Percentiles rank a stretch among this genome's conserved stretches.
phyloP scores from a whole-genome alignment of 2,113 vertebrate species.

The Sporophila hypoxantha region DNA sequence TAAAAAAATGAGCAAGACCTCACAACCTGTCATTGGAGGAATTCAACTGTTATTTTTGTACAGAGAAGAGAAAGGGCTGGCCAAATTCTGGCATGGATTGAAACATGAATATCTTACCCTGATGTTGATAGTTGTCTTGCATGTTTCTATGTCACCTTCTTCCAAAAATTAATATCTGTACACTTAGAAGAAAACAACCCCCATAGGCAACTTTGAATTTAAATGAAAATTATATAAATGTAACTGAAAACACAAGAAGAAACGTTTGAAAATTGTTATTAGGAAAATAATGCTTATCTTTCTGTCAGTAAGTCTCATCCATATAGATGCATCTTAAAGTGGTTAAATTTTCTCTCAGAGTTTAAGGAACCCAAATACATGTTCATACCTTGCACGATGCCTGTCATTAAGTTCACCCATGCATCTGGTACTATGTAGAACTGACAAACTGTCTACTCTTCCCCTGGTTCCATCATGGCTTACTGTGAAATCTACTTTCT shows the following conservation, averaged over 20 bases:
- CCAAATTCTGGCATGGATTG: not conserved
- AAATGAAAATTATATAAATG: not conserved
- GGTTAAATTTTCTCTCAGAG: not conserved
- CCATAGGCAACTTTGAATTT: not conserved
- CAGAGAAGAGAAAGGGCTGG: not conserved
- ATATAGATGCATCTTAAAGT: not conserved
- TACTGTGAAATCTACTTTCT: not conserved
- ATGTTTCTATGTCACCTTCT: not conserved
- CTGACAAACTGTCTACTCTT: not conserved
- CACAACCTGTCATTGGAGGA: not conserved
- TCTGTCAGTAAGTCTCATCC: not conserved
- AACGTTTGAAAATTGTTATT: not conserved
- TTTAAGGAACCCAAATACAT: not conserved
- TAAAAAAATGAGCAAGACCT: not conserved
- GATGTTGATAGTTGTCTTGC: not conserved
- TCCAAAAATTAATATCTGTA: not conserved
- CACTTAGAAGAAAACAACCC: not conserved
- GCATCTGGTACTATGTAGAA: not conserved
- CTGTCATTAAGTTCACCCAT: not conserved
- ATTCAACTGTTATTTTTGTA: not conserved
- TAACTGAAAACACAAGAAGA: not conserved
- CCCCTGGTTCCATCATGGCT: not conserved
- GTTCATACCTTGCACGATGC: not conserved
- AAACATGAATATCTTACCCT: not conserved
- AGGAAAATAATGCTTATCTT: not conserved